Percentiles rank a stretch among this genome's conserved stretches.
These are phyloP conservation scores for Bugula neritina DNA, from an alignment of 2,888 invertebrate genomes.

Conservation along the genomic window DNA sequence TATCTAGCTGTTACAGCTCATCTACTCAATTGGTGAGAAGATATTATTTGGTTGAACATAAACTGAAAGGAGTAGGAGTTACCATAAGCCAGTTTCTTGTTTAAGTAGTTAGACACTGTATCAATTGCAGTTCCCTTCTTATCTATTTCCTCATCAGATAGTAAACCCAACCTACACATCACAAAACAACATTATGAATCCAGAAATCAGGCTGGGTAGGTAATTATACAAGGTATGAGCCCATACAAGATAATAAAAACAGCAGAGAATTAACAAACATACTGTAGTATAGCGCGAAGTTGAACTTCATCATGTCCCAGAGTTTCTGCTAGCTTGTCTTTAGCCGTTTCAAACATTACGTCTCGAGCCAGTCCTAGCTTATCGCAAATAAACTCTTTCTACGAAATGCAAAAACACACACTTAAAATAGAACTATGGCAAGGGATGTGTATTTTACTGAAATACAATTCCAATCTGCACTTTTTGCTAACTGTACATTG, in stretches of 20 bases:
- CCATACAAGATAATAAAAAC: too few species aligned
- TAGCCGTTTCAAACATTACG: constrained; percentile 88
- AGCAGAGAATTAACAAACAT: constrained; percentile 30
- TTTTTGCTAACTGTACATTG: too few species aligned
- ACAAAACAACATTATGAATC: constrained; percentile 23
- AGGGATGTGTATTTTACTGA: too few species aligned
- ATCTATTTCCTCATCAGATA: constrained; percentile 73
- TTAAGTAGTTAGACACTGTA: constrained; percentile 81
- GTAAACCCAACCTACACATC: constrained; percentile 65
- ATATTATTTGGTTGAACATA: too few species aligned
- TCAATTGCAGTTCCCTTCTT: constrained; percentile 82
- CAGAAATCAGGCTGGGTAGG: too few species aligned
- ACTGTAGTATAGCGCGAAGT: constrained; percentile 70
- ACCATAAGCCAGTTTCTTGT: constrained; percentile 74
- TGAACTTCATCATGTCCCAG: constrained; percentile 61
- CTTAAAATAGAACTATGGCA: too few species aligned
- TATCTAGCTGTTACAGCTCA: too few species aligned
- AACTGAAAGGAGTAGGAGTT: too few species aligned
- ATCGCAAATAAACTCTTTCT: constrained; percentile 79
- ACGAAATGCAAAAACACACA: constrained; percentile 37
- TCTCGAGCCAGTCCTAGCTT: constrained; percentile 68
- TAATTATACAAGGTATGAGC: too few species aligned
- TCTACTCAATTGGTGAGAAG: too few species aligned
- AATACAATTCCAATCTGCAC: too few species aligned
- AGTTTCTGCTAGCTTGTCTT: constrained; percentile 72